Percentiles rank a stretch among this genome's conserved stretches.
Conservation (phyloP, 2,888 invertebrate genomes). For the Adelognathus sp. region DNA sequence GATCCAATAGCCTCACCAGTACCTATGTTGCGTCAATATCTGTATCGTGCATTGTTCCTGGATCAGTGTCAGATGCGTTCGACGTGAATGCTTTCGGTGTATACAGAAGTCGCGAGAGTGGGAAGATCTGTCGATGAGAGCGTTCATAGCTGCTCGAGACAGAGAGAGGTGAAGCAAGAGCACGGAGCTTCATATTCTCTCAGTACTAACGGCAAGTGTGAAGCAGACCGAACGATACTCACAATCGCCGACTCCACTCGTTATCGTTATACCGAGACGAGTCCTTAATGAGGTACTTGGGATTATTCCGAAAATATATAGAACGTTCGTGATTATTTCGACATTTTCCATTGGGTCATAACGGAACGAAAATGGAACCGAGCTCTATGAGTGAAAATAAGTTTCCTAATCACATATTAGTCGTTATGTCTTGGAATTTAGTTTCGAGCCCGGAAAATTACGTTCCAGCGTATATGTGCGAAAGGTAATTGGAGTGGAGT, state of each 20-base stretch:
- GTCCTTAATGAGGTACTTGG: conserved; percentile 48
- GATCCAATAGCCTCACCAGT: neutral
- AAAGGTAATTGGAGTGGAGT: conserved; percentile 52
- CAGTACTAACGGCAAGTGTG: conserved; percentile 35
- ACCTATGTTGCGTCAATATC: neutral
- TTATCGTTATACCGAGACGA: conserved; percentile 37
- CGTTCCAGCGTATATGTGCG: conserved; percentile 20
- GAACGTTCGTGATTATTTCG: neutral
- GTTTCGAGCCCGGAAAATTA: neutral
- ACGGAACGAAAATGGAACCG: neutral
- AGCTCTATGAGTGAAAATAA: neutral
- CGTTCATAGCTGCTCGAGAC: conserved; percentile 33
- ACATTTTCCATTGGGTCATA: neutral
- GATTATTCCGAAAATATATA: conserved; percentile 6
- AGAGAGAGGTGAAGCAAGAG: conserved; percentile 5
- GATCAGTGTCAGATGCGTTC: conserved; percentile 25
- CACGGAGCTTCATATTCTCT: conserved; percentile 28
- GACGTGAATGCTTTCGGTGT: neutral
- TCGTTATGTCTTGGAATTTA: neutral
- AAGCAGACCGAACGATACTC: conserved; percentile 11
- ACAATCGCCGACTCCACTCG: conserved; percentile 26
- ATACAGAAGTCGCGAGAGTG: conserved; percentile 5
- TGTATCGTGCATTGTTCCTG: neutral
- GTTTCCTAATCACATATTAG: conserved; percentile 10
- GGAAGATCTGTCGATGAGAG: conserved; percentile 37